Evolutionary conservation across 2,797 vertebrate species (phyloP).

Genomic region (Thalassophryne amazonica): DNA sequence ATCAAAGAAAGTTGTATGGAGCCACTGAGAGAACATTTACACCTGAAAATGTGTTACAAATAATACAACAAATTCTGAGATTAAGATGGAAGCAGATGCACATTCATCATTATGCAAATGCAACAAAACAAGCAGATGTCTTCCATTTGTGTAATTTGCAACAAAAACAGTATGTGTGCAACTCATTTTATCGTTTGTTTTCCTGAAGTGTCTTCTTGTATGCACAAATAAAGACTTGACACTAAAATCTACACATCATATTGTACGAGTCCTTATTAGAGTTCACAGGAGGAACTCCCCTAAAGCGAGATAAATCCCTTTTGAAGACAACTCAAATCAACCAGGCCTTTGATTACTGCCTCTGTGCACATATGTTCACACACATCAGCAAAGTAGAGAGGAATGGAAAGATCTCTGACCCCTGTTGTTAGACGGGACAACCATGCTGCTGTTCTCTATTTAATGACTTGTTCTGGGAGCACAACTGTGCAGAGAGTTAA

Average conservation of each 20-base stretch:
- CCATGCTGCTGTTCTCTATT: slow-evolving; percentile 17
- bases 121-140: neutral
- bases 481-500: slow-evolving; percentile 14
- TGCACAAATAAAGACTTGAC: neutral
- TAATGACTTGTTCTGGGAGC: slow-evolving; percentile 40
- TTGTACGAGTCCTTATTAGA: neutral
- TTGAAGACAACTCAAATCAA: neutral
- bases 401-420: slow-evolving; percentile 12
- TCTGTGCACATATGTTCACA: neutral
- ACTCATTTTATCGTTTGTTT: neutral
- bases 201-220: neutral
- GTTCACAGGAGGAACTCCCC: neutral
- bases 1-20: too few relatives aligned
- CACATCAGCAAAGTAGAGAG: neutral
- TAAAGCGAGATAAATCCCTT: slow-evolving; percentile 18
- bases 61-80: neutral
- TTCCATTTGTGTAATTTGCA: neutral
- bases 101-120: too few relatives aligned
- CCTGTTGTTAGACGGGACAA: neutral
- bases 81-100: too few relatives aligned
- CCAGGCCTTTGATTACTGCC: slow-evolving; percentile 17
- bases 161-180: neutral
- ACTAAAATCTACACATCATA: neutral
- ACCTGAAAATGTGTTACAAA: neutral
- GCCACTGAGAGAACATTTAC: too few relatives aligned